phyloP scores from a whole-genome alignment of 2,888 invertebrate species.

The Athalia circularis region DNA sequence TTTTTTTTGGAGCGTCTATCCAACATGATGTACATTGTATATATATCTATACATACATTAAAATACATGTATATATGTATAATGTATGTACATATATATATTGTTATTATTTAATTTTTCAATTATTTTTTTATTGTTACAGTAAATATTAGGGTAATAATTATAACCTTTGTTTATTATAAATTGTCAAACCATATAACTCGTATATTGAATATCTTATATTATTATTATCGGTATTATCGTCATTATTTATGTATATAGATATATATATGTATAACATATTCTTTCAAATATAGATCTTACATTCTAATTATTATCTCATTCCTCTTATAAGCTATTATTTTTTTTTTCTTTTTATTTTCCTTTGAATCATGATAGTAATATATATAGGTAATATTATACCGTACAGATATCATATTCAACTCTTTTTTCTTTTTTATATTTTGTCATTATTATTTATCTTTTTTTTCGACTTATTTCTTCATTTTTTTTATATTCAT shows the following conservation, averaged over 20 bases:
- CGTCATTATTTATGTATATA: conserved; percentile 3
- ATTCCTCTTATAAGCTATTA: conserved; percentile 59
- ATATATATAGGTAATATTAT: conserved; percentile 5
- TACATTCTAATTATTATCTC: conserved; percentile 73
- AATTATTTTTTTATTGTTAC: conserved; percentile 22
- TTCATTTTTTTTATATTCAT: no score
- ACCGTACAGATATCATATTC: no score
- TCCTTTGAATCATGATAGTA: conserved; percentile 8
- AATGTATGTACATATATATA: not conserved
- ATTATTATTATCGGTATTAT: not conserved
- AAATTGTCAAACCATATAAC: not conserved
- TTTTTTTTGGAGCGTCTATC: conserved; percentile 23
- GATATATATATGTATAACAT: conserved; percentile 26
- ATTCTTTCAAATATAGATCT: conserved; percentile 56
- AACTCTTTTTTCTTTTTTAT: no score
- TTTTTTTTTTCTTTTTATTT: conserved; percentile 48
- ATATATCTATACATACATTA: conserved; percentile 30
- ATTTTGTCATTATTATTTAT: no score
- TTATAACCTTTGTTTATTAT: no score
- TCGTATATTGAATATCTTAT: conserved; percentile 14
- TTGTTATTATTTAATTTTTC: no score
- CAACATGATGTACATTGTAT: conserved; percentile 14
- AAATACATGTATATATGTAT: conserved; percentile 21
- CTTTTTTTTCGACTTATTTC: no score
- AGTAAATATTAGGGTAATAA: not conserved